These are phyloP conservation scores for Pygocentrus nattereri DNA, from an alignment of 2,797 vertebrate genomes.

Conservation along the genomic window DNA sequence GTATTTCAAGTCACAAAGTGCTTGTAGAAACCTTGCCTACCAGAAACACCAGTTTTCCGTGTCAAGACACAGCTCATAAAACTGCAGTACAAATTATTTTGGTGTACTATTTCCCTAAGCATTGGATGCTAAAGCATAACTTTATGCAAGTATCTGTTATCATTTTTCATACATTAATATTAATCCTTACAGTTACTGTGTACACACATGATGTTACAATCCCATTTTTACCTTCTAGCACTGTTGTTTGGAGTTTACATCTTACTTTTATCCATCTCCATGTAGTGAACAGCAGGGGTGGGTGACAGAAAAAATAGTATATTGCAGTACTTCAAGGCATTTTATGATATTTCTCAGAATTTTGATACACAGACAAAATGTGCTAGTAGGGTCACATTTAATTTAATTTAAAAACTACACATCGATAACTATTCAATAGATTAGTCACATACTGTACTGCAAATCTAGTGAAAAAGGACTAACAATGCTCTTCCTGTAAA, in stretches of 20 bases:
- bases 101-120: background rate
- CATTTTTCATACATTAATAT: background rate
- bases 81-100: background rate
- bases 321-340: too few relatives aligned
- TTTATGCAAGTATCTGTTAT: background rate
- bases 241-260: background rate
- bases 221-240: background rate
- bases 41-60: background rate
- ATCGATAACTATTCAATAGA: too few relatives aligned
- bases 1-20: background rate
- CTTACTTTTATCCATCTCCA: slow-evolving; percentile 12
- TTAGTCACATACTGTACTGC: too few relatives aligned
- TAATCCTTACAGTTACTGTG: background rate
- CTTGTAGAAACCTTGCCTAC: background rate
- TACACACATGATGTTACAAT: background rate
- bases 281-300: slow-evolving; percentile 3
- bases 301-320: too few relatives aligned
- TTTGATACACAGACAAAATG: too few relatives aligned
- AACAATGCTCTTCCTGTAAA: too few relatives aligned
- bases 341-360: too few relatives aligned
- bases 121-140: background rate
- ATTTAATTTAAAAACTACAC: too few relatives aligned
- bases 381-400: too few relatives aligned
- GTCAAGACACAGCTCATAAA: background rate
- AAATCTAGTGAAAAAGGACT: too few relatives aligned